Conservation (phyloP, 2,888 invertebrate genomes). For the Troides oblongomaculatus region DNA sequence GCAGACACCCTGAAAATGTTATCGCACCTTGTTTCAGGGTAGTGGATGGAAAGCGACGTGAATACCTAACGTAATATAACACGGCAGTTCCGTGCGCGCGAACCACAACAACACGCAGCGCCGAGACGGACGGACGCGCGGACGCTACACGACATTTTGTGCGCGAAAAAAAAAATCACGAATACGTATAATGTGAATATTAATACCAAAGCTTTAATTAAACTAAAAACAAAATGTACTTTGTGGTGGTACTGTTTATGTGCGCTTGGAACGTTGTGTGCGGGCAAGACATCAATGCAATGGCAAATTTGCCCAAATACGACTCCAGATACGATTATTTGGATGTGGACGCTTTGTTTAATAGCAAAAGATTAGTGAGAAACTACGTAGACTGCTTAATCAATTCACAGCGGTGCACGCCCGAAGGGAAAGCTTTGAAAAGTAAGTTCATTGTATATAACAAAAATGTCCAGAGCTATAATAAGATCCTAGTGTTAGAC, state of each 20-base stretch:
- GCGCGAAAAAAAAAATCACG: conserved; percentile 33
- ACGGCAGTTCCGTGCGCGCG: conserved; percentile 37
- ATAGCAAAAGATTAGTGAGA: conserved; percentile 83
- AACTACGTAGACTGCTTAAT: conserved; percentile 86
- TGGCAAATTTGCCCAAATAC: conserved; percentile 68
- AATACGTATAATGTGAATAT: conserved; percentile 31
- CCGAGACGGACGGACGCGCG: conserved; percentile 40
- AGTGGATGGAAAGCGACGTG: conserved; percentile 28
- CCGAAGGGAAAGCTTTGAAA: conserved; percentile 86
- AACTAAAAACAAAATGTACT: conserved; percentile 51
- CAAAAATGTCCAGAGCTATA: not conserved
- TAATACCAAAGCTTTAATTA: conserved; percentile 26
- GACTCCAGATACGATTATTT: conserved; percentile 83
- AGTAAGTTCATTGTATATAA: conserved; percentile 77
- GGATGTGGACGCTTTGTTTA: conserved; percentile 84
- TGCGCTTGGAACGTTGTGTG: conserved; percentile 48
- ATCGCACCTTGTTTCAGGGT: conserved; percentile 36
- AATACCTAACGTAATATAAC: conserved; percentile 35
- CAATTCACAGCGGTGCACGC: conserved; percentile 84
- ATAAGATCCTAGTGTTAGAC: not conserved
- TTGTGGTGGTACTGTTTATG: conserved; percentile 54
- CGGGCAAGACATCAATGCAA: conserved; percentile 58
- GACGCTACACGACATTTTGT: conserved; percentile 40
- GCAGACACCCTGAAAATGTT: not conserved
- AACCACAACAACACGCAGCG: conserved; percentile 44